Base-by-base conservation (phyloP, 1,140 invertebrate genomes). In the Argopecten irradians region DNA sequence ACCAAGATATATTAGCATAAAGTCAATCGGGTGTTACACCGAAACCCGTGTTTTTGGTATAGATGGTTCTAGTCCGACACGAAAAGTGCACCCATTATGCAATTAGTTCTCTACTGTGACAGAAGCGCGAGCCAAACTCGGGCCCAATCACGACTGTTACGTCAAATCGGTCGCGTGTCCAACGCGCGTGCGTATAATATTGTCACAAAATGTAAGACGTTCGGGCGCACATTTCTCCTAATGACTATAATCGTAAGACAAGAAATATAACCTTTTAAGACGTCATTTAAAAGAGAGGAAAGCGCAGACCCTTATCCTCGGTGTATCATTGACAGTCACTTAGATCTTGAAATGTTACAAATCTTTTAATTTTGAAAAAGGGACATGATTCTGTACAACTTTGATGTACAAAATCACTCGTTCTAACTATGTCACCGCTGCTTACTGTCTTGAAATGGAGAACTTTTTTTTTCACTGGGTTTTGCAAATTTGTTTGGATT, bases 151-250 rank as follows among this genome's bases (percentile, higher is more conserved):
- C 55, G n/a, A 71, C 22, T n/a, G 55, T 71, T 71, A 71, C 55
- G 55, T 71, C 55, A 71, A 71, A 71, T 71, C 55, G n/a, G n/a
- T 71, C 55, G 55, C 55, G 55, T 71, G 55, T 71, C 19, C 55
- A 22, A 71, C 55, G 55, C n/a, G 55, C 55, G 55, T 71, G 55
- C 55, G 55, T 71, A 28, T n/a, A 71, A 71, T 71, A 71, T 71
- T 71, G 55, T 71, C 55, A 71, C 55, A 71, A 71, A 71, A 71
- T 71, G 55, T 71, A 71, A 71, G 55, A n/a, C 55, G n/a, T 71
- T 71, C 22, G n/a, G 55, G 55, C 55, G 55, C 55, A n/a, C 55
- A 28, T 71, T 28, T 5, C 5, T 5, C 5, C 55, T 71, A 71
- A 71, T 71, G 55, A 71, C 55, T 71, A n/a, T 71, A 71, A 71